Percentiles rank a stretch among this genome's conserved stretches.
These are phyloP conservation scores for Nasonia longicornis DNA, from an alignment of 1,140 invertebrate species.

Conservation along the genomic window DNA sequence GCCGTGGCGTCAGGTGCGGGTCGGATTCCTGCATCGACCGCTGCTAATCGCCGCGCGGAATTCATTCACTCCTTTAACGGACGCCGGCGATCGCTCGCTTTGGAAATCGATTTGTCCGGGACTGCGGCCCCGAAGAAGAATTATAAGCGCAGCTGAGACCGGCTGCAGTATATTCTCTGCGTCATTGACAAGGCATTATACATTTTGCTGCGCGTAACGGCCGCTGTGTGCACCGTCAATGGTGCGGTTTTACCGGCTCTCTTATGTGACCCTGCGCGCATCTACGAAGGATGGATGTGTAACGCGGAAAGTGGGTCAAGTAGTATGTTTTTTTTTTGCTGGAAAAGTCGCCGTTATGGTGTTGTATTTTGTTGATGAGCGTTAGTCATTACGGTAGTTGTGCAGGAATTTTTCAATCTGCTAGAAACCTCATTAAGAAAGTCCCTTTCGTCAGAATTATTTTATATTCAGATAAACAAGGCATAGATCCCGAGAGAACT, in stretches of 20 bases:
- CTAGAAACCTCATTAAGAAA: neutral
- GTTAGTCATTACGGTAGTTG: too few species aligned
- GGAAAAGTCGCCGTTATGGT: neutral
- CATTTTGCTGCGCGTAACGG: neutral
- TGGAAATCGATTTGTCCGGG: constrained; percentile 34
- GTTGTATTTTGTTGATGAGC: neutral
- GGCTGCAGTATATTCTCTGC: neutral
- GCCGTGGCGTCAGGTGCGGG: neutral
- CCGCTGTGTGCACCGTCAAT: neutral
- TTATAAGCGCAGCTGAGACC: neutral
- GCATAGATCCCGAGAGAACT: too few species aligned
- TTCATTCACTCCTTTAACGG: constrained; percentile 26
- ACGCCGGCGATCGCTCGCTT: constrained; percentile 2
- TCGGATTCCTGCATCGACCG: neutral
- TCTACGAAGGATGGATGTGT: neutral
- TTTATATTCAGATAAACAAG: neutral
- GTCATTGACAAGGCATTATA: neutral
- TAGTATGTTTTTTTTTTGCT: neutral
- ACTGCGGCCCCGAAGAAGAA: neutral
- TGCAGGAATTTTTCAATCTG: neutral
- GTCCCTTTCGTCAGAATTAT: neutral
- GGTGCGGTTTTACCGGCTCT: neutral
- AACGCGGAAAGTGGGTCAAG: neutral
- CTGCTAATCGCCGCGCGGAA: constrained; percentile 7
- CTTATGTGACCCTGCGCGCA: neutral